phyloP scores from a whole-genome alignment of 2,888 invertebrate genomes.

The Plagodis pulveraria region DNA sequence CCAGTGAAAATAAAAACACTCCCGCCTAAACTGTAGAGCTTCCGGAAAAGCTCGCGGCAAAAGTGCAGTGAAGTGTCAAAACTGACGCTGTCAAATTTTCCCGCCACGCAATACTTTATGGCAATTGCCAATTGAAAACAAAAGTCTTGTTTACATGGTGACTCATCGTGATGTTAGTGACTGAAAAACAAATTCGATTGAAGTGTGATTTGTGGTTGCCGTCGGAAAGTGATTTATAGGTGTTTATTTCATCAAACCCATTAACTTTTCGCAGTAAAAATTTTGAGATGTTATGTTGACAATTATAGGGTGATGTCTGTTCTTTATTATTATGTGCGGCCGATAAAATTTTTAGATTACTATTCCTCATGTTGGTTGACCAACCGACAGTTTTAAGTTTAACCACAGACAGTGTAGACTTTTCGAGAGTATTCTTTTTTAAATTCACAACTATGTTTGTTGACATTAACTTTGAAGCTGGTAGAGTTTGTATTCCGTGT shows the following conservation, averaged over 20 bases:
- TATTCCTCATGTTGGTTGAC: too few species aligned
- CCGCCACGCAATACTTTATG: slow-evolving; percentile 8
- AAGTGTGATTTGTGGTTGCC: slow-evolving; percentile 9
- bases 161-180: slow-evolving; percentile 1
- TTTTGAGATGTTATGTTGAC: slow-evolving; percentile 16
- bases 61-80: slow-evolving; percentile 14
- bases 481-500: too few species aligned
- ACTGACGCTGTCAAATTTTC: slow-evolving; percentile 18
- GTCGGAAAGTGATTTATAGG: slow-evolving; percentile 1
- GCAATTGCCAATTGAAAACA: slow-evolving; percentile 16
- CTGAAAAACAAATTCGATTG: slow-evolving; percentile 2
- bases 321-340: slow-evolving; percentile 2
- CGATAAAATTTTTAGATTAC: too few species aligned
- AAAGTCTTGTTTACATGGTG: slow-evolving; percentile 7
- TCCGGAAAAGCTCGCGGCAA: too few species aligned
- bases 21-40: neutral
- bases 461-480: too few species aligned
- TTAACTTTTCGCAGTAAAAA: slow-evolving; percentile 4
- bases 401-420: too few species aligned
- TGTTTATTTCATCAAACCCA: slow-evolving; percentile 13
- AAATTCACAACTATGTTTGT: too few species aligned
- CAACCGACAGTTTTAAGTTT: too few species aligned
- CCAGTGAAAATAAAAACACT: slow-evolving; percentile 19
- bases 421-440: too few species aligned
- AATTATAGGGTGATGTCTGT: slow-evolving; percentile 10